Evolutionary conservation across 2,113 vertebrate species (phyloP).

Genomic region (Cyphomyrus plagiostoma): DNA sequence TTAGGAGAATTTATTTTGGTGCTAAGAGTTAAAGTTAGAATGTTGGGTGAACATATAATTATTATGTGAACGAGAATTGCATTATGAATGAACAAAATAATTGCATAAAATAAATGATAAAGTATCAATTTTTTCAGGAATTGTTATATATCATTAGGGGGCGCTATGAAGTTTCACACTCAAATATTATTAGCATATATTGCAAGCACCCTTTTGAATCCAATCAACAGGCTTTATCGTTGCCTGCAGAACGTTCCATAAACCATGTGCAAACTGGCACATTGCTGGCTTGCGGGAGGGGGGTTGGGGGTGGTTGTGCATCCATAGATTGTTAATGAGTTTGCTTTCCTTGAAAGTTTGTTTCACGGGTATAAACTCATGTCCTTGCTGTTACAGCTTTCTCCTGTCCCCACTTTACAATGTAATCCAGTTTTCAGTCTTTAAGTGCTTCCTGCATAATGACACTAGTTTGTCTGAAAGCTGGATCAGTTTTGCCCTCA

Average conservation of each 20-base stretch:
- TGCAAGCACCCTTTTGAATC: not conserved
- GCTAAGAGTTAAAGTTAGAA: constrained; percentile 1
- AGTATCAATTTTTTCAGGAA: not conserved
- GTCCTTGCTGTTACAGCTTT: not conserved
- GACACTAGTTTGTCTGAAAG: not conserved
- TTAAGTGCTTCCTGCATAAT: not conserved
- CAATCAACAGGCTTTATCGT: not conserved
- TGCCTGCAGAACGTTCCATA: not conserved
- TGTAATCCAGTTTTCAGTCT: not conserved
- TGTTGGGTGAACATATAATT: not conserved
- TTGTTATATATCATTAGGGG: not conserved
- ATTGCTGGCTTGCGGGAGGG: not conserved
- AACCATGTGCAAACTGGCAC: not conserved
- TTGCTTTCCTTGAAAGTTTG: not conserved
- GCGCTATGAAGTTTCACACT: not conserved
- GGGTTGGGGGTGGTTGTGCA: not conserved
- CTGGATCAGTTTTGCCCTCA: not conserved
- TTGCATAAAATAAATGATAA: too few relatives aligned
- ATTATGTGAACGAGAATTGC: not conserved
- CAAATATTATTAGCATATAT: not conserved
- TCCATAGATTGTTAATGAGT: not conserved
- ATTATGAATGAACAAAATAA: not conserved
- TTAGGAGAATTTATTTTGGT: not conserved
- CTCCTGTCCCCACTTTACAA: not conserved
- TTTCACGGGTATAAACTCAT: not conserved